Evolutionary conservation across 2,888 invertebrate genomes (phyloP).

Genomic region (Emesis castigata): DNA sequence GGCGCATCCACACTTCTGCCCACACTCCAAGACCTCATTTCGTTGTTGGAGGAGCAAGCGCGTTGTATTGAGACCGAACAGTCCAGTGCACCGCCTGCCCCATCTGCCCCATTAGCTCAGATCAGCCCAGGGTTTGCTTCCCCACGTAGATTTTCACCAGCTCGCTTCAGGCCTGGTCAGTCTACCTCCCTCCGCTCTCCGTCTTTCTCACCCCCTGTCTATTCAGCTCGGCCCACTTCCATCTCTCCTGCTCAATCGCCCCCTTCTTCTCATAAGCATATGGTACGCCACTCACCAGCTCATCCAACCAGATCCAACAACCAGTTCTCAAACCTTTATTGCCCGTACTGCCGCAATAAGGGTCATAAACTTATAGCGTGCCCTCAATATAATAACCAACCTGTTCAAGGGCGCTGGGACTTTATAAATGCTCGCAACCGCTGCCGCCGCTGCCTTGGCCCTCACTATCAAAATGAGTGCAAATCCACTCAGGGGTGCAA

Average conservation of each 20-base stretch:
- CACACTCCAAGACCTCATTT: neutral
- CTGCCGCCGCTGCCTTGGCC: neutral
- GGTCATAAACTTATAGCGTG: conserved; percentile 3
- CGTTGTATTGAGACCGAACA: neutral
- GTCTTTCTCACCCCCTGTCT: neutral
- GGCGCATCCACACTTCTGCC: neutral
- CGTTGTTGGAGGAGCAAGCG: conserved; percentile 12
- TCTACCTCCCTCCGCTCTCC: neutral
- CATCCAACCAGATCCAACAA: neutral
- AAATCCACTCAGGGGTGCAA: neutral
- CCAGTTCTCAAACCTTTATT: neutral
- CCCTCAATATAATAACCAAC: conserved; percentile 1
- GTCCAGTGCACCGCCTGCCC: neutral
- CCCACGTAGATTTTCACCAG: neutral
- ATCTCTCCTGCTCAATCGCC: neutral
- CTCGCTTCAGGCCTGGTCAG: neutral
- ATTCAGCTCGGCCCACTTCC: neutral
- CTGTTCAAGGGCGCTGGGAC: neutral
- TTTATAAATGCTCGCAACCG: conserved; percentile 3
- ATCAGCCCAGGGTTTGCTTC: neutral
- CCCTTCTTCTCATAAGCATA: neutral
- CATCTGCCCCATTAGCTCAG: neutral
- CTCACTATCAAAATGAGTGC: neutral
- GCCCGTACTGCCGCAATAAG: neutral
- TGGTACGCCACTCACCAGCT: neutral